A percentile compares a stretch with the other conserved stretches of the same genome.
These are phyloP conservation scores for Sclerurus mexicanus DNA, from an alignment of 2,113 vertebrate genomes.

Conservation along the genomic window DNA sequence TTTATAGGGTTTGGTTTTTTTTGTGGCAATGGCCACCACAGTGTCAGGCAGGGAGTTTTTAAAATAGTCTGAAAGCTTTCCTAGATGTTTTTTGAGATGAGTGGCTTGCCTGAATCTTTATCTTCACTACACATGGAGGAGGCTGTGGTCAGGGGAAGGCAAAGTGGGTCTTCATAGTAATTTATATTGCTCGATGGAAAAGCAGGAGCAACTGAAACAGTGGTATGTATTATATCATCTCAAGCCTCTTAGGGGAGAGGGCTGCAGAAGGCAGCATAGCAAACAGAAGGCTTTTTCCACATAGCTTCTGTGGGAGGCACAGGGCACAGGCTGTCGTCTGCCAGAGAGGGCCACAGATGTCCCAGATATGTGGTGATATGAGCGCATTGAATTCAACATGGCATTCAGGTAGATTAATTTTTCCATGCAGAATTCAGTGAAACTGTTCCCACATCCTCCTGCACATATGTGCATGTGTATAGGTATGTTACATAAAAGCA, in stretches of 20 bases:
- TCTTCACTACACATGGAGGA: not conserved
- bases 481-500: constrained; percentile 30
- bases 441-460: not conserved
- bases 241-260: not conserved
- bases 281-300: not conserved
- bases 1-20: not conserved
- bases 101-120: not conserved
- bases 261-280: not conserved
- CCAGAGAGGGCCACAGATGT: not conserved
- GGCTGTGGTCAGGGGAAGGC: not conserved
- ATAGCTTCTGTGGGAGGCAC: not conserved
- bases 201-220: not conserved
- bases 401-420: constrained; percentile 19
- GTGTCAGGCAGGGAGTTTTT: not conserved
- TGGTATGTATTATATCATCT: not conserved
- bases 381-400: not conserved
- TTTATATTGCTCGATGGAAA: constrained; percentile 1
- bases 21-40: not conserved
- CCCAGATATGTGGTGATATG: not conserved
- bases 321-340: not conserved
- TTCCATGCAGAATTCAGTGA: not conserved
- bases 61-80: not conserved
- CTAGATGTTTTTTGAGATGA: not conserved
- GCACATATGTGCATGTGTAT: not conserved
- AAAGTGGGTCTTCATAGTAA: not conserved